These are phyloP conservation scores for Cabera pusaria DNA, from an alignment of 2,888 invertebrate species.

Conservation along the genomic window DNA sequence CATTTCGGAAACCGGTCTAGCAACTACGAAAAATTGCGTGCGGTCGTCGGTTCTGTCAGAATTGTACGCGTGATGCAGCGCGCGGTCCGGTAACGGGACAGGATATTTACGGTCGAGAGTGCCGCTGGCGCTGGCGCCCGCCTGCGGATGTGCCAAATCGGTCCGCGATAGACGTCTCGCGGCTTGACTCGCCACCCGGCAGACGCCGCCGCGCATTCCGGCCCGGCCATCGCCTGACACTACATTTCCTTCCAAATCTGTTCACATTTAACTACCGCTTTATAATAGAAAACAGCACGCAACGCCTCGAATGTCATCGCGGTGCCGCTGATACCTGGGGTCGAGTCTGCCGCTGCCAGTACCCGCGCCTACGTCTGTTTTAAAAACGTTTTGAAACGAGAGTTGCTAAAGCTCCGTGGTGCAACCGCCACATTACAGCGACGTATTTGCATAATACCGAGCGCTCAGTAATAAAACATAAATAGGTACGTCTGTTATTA, in stretches of 20 bases:
- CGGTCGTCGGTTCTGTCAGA: conserved; percentile 36
- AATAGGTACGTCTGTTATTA: conserved; percentile 61
- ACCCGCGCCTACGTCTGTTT: conserved; percentile 68
- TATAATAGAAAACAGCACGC: conserved; percentile 48
- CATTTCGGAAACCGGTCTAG: conserved; percentile 37
- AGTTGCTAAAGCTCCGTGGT: conserved; percentile 76
- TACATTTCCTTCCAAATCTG: conserved; percentile 55
- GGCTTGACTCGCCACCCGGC: conserved; percentile 66
- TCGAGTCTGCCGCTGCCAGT: no score
- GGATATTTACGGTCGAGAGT: conserved; percentile 66
- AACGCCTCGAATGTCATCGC: conserved; percentile 43
- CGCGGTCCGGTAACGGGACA: conserved; percentile 49
- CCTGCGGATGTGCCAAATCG: conserved; percentile 81
- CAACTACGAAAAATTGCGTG: conserved; percentile 33
- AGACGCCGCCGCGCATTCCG: conserved; percentile 76
- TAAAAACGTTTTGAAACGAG: conserved; percentile 77
- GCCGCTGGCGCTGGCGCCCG: conserved; percentile 63
- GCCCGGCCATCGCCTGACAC: conserved; percentile 67
- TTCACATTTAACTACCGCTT: conserved; percentile 45
- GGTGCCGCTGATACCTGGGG: conserved; percentile 42
- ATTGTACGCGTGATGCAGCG: conserved; percentile 41
- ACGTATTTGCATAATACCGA: conserved; percentile 77
- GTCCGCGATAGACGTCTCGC: conserved; percentile 71
- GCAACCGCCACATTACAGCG: conserved; percentile 73
- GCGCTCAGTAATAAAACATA: conserved; percentile 61